These are phyloP conservation scores for Priocnemis perturbator DNA, from an alignment of 2,888 invertebrate genomes.

Conservation along the genomic window DNA sequence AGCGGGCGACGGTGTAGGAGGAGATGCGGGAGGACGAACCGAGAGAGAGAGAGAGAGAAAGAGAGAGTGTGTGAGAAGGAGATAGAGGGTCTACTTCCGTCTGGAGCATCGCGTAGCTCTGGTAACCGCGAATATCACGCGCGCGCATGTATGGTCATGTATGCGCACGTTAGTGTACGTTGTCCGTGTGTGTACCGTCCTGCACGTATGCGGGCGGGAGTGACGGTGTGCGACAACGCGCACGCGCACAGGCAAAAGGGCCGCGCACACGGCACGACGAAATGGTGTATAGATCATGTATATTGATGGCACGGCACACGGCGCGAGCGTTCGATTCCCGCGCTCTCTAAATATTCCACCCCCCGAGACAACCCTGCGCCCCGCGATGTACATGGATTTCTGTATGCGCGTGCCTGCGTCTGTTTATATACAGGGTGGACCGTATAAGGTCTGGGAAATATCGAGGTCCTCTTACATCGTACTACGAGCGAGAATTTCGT, in stretches of 20 bases:
- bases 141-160: slow-evolving; percentile 30
- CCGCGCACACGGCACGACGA: slow-evolving; percentile 45
- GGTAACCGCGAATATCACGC: slow-evolving; percentile 63
- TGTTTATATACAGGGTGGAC: slow-evolving; percentile 32
- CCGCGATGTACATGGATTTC: slow-evolving; percentile 50
- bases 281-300: slow-evolving; percentile 67
- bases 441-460: slow-evolving; percentile 29
- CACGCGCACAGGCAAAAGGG: slow-evolving; percentile 32
- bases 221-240: slow-evolving; percentile 32
- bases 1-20: slow-evolving; percentile 42
- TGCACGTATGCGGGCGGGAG: slow-evolving; percentile 27
- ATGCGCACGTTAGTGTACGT: slow-evolving; percentile 8
- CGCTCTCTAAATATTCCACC: slow-evolving; percentile 67
- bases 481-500: neutral
- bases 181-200: too few species aligned
- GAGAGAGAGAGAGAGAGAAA: slow-evolving; percentile 1
- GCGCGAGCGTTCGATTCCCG: slow-evolving; percentile 66
- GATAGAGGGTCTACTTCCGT: slow-evolving; percentile 59
- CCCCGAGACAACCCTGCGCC: slow-evolving; percentile 26
- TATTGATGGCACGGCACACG: slow-evolving; percentile 65
- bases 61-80: slow-evolving; percentile 5
- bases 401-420: slow-evolving; percentile 44
- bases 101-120: slow-evolving; percentile 65
- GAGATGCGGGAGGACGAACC: neutral
- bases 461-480: slow-evolving; percentile 15